Evolutionary conservation across 2,888 invertebrate genomes (phyloP), one percentile per base, ranked within the genome.

Genomic region (Drosophila kanekoi): DNA sequence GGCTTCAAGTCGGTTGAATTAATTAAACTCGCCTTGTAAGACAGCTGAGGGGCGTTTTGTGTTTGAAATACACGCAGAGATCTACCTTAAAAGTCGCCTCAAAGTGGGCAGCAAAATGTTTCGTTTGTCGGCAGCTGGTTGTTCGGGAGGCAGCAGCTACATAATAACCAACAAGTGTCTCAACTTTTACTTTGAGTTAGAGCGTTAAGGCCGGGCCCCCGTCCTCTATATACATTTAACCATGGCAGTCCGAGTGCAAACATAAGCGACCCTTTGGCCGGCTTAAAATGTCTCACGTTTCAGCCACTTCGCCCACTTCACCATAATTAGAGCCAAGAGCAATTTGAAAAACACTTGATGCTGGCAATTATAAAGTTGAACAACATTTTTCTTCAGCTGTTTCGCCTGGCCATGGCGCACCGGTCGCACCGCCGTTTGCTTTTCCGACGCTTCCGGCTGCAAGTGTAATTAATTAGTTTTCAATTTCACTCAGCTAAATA

Each of bases 381-480:
- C 82, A 87, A 81, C 84, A 84, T 83, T 84, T 84, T 81, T 84
- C 77, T 71, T 62, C 68, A 61, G 67, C 58, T 63, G 28, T 41
- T 58, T 47, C 33, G 43, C 48, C 33, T 45, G 38, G 44, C 23
- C n/a, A 28, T 28, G 28, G 28, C 28, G 28, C 40, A 47, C 35
- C 14, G 20, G 18, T n/a, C n/a, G n/a, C n/a, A n/a, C n/a, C 32
- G 9, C 35, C 20, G 10, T 38, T 68, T 58, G 63, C 43, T 58
- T 56, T 23, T 23, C 41, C 41, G 13, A 23, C 59, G 79, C 85
- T 75, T 72, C 69, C 75, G 79, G 87, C 85, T 82, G 84, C 85
- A 89, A 88, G 80, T 83, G 90, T 89, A 89, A 89, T 89, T 89
- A 89, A 89, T 89, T 90, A 89, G 87, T 89, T 89, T 90, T 89